These are phyloP conservation scores for Protobothrops mucrosquamatus DNA, from an alignment of 2,113 vertebrate genomes.

Conservation along the genomic window DNA sequence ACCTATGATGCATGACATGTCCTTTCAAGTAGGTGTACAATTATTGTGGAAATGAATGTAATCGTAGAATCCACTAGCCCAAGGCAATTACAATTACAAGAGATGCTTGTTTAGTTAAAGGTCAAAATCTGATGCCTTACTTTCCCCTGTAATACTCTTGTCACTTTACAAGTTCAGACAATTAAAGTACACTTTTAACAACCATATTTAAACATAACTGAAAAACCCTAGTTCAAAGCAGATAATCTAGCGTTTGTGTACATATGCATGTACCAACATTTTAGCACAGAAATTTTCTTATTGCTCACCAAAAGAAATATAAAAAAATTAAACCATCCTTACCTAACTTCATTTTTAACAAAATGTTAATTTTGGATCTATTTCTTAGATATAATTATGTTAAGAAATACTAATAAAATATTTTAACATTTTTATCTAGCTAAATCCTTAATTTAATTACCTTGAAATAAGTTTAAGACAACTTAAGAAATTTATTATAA, in stretches of 20 bases:
- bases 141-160: constrained; percentile 45
- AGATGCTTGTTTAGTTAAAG: constrained; percentile 61
- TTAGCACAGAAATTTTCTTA: background rate
- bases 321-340: constrained; percentile 30
- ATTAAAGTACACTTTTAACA: constrained; percentile 44
- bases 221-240: constrained; percentile 18
- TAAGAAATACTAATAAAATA: background rate
- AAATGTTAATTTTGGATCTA: background rate
- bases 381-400: background rate
- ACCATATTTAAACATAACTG: constrained; percentile 37
- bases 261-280: constrained; percentile 30
- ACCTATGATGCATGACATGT: constrained; percentile 43
- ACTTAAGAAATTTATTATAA: background rate
- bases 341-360: background rate
- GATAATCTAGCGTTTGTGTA: constrained; percentile 25
- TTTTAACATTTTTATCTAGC: background rate
- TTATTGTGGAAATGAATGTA: constrained; percentile 53
- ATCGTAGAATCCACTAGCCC: constrained; percentile 39
- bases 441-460: background rate
- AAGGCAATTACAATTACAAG: constrained; percentile 54
- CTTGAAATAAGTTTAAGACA: background rate
- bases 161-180: constrained; percentile 40
- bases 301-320: constrained; percentile 14
- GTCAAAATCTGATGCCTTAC: constrained; percentile 51
- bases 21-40: constrained; percentile 50